Evolutionary conservation across 2,797 vertebrate genomes (phyloP), one percentile per base, ranked within the genome.

Genomic region (Clarias fuscus): DNA sequence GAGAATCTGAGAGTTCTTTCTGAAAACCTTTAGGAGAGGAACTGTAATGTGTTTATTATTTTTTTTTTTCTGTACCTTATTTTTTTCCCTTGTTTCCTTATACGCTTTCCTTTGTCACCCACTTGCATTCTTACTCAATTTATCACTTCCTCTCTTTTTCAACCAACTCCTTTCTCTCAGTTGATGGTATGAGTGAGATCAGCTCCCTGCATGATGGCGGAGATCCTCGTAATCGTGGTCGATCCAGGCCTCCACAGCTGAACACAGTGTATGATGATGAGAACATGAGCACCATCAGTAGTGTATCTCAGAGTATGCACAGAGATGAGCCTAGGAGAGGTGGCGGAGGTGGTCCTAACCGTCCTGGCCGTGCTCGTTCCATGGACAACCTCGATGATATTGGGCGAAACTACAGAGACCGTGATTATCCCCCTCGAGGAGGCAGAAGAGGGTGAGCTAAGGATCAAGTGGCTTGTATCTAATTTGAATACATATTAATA

Each of bases 361-460:
- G 93, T 11, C 48, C 48, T 0, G 92, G 86, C 0, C 97, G 97
- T 0, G 95, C 97, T 0, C 97, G 90, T 11, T 98, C 97, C 4
- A 94, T 98, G 94, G 97, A 98, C 37, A 94, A 96, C 88, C 93
- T 98, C 0, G 97, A 97, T 0, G 95, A 97, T 82, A 91, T 96
- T 0, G 92, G 92, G 2, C 91, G 90, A 1, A 88, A 90, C 24
- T 86, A 94, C 2, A 92, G 91, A 2, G 91, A 92, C 7, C 89
- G 91, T 37, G 87, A 91, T 85, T 86, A 87, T 81, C 78, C 87
- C 0, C 85, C 89, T 11, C 93, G 94, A 61, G 93, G 91, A n/a
- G 91, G 95, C 78, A 92, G 94, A 40, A 93, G 94, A 93, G 95
- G 94, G 95, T 96, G 83, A 91, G 93, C 88, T 17, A 62, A 61